Base-by-base conservation (phyloP, 2,797 vertebrate species). In the Coregonus suidteri region DNA sequence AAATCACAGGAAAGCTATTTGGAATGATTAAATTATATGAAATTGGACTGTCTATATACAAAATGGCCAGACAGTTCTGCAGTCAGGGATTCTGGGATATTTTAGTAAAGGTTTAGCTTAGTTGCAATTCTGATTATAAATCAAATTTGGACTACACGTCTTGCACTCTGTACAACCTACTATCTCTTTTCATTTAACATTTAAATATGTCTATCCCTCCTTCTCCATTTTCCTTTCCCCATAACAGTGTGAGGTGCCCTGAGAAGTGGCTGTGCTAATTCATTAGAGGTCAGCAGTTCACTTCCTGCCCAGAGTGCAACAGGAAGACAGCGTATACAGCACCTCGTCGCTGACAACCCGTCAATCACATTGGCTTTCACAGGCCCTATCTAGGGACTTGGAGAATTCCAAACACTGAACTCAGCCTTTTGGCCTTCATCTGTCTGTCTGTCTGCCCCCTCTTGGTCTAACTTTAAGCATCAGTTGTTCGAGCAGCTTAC, bases 241-340 rank as follows among this genome's bases (percentile, higher is more conserved):
- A 34, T 56, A 56, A 34, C 53, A 30, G 31, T 16, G 15, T 77
- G 80, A 70, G 66, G 41, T 78, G 75, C 79, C 82, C 74, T 71
- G 52, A 86, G 74, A 78, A 71, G 73, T 35, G 80, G 80, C 71
- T 81, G 81, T 83, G 78, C 82, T 86, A 78, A 90, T 82, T 84
- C 81, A 82, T 84, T 67, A 80, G 76, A 87, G 89, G 92, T 92
- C 87, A 91, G 81, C 81, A 88, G 90, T 90, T 91, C 83, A 91
- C 89, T 92, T 93, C 91, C 91, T 92, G 87, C 79, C 72, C 66
- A 73, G 79, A 83, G 83, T 83, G 78, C 80, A 85, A 83, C 87
- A 92, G 91, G 91, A 93, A 91, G 84, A 82, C 81, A 85, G 86
- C 85, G 91, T 93, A 93, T 93, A 93, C 89, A 85, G 78, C 88